Base-by-base conservation (phyloP, 2,888 invertebrate species). In the Altica lythri region DNA sequence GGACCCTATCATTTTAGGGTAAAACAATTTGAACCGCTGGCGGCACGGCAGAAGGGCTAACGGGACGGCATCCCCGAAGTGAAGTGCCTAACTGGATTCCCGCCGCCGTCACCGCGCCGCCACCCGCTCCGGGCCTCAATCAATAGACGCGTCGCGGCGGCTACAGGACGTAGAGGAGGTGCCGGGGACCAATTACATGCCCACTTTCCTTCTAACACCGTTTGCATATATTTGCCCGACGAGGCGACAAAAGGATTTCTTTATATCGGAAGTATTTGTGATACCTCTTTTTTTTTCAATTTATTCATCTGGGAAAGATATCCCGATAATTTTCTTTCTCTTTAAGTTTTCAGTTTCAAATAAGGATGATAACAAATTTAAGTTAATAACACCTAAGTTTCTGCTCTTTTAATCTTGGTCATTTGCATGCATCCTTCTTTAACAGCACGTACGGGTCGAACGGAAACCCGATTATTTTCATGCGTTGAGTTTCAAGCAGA, bases 171-270 rank as follows among this genome's bases (percentile, higher is more conserved):
- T 9, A 14, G 71, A 72, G 74, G 72, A 72, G 72, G 45, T 71
- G 71, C 72, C 72, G 65, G 75, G 75, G 75, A 75, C 75, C 77
- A 78, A 78, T 78, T 78, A 78, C 77, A 78, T 77, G 77, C 77
- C 76, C 77, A 78, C 78, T 78, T 78, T 77, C 74, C 75, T 75
- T 70, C 74, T 77, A 77, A 77, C 77, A 75, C 76, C 77, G 76
- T 78, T 78, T 77, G 77, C 78, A 78, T 78, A 78, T 72, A 77
- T 78, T 78, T 75, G 64, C 67, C 64, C 38, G 37, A 53, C 48
- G 32, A 60, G 64, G 62, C 65, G 65, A 66, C 65, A 66, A 52
- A 65, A 63, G 64, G 62, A 64, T 64, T 59, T 59, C 65, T 67
- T 69, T 67, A 65, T 67, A 65, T 65, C 60, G 61, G 59, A 34